Evolutionary conservation across 2,113 vertebrate genomes (phyloP).

Genomic region (Oryzias curvinotus): DNA sequence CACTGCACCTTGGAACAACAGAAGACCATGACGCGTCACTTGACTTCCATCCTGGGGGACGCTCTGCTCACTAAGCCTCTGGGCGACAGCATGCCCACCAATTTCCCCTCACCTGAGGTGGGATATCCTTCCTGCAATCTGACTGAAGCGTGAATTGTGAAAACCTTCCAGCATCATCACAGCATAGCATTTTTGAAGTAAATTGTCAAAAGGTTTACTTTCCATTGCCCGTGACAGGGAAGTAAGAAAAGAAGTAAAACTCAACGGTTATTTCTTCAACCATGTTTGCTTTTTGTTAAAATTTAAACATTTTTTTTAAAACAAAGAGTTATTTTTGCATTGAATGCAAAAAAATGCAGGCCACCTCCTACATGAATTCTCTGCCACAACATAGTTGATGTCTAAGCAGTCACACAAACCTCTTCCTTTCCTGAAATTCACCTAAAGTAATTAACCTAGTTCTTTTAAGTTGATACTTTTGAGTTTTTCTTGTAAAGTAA

Average conservation of each 20-base stretch:
- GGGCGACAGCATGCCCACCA: constrained; percentile 69
- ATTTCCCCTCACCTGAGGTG: constrained; percentile 92
- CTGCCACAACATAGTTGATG: too few species aligned
- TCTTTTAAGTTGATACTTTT: too few species aligned
- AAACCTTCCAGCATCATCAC: not conserved
- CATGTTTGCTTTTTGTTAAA: not conserved
- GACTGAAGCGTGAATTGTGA: not conserved
- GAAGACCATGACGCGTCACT: constrained; percentile 84
- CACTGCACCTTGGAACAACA: constrained; percentile 92
- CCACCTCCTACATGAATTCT: too few species aligned
- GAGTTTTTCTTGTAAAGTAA: too few species aligned
- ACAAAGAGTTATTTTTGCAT: too few species aligned
- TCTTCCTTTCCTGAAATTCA: too few species aligned
- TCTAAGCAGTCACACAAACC: too few species aligned
- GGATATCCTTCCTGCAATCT: not conserved
- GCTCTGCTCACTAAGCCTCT: constrained; percentile 83
- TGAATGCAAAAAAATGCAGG: too few species aligned
- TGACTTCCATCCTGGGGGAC: constrained; percentile 83
- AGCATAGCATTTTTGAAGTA: constrained; percentile 15
- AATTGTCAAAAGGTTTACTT: constrained; percentile 12
- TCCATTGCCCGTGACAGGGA: constrained; percentile 43
- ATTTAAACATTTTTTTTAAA: too few species aligned
- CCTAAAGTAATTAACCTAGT: too few species aligned
- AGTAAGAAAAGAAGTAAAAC: constrained; percentile 15
- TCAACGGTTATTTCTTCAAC: constrained; percentile 3